These are phyloP conservation scores for Tenualosa thibaudeaui DNA, from an alignment of 2,797 vertebrate species.

Conservation along the genomic window DNA sequence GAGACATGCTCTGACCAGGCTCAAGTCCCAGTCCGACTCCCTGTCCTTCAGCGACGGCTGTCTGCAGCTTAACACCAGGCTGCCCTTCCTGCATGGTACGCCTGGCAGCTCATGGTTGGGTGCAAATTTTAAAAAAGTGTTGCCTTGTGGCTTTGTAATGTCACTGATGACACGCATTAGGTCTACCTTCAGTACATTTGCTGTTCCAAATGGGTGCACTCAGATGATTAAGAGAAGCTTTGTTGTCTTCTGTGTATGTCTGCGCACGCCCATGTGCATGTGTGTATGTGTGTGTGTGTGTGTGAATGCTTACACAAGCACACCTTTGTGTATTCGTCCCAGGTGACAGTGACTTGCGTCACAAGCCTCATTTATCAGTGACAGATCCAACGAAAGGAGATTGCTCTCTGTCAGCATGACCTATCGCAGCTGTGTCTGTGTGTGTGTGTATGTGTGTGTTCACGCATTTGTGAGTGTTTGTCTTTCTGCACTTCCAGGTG, in stretches of 20 bases:
- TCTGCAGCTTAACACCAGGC: slow-evolving; percentile 82
- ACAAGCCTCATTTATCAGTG: slow-evolving; percentile 7
- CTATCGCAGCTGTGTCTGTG: background rate
- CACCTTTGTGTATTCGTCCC: background rate
- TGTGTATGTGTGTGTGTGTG: background rate
- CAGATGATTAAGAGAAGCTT: background rate
- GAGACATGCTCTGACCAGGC: slow-evolving; percentile 68
- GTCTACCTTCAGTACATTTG: background rate
- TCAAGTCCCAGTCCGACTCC: slow-evolving; percentile 65
- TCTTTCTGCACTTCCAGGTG: background rate
- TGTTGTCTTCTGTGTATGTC: background rate
- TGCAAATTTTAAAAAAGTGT: background rate
- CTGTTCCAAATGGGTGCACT: background rate
- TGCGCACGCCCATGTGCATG: background rate
- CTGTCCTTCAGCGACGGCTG: slow-evolving; percentile 84
- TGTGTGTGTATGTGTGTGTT: background rate
- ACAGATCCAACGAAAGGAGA: background rate
- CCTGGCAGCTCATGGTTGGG: background rate
- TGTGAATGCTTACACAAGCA: background rate
- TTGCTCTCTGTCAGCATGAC: background rate
- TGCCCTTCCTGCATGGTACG: slow-evolving; percentile 88
- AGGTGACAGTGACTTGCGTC: slow-evolving; percentile 3
- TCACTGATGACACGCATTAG: background rate
- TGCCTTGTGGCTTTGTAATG: background rate
- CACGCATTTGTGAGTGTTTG: background rate